A percentile compares a stretch with the other conserved stretches of the same genome.
Evolutionary conservation across 2,113 vertebrate genomes (phyloP).

Genomic region (Petrocephalus microphthalmus): DNA sequence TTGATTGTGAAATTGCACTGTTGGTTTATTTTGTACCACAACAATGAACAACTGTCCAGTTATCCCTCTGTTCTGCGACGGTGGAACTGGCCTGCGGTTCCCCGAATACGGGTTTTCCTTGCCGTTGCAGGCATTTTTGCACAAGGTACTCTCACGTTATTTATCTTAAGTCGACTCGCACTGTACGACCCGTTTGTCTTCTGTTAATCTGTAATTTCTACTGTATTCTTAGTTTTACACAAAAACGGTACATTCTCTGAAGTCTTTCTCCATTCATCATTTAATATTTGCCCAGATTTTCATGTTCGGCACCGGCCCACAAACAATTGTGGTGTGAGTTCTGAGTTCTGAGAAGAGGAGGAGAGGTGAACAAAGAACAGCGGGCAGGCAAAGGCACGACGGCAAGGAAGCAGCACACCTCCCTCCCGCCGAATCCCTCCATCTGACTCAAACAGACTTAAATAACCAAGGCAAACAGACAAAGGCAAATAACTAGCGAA

Average conservation of each 20-base stretch:
- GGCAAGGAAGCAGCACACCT: constrained; percentile 27
- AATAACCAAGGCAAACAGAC: constrained; percentile 72
- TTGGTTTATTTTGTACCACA: background rate
- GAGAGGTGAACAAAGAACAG: background rate
- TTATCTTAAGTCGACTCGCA: background rate
- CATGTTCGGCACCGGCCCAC: background rate
- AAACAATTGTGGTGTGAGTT: no score
- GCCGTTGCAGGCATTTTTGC: background rate
- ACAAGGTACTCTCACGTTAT: background rate
- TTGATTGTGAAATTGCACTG: background rate
- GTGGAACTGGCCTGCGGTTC: background rate
- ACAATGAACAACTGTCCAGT: background rate
- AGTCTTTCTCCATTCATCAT: background rate
- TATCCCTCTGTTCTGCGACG: background rate
- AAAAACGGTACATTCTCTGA: background rate
- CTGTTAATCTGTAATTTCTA: background rate
- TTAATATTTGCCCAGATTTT: background rate
- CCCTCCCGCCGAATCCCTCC: constrained; percentile 47
- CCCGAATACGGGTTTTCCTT: background rate
- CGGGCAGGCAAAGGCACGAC: background rate
- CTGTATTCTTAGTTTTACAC: background rate
- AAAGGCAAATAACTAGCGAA: constrained; percentile 76
- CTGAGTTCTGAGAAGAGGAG: background rate
- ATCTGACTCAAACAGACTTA: constrained; percentile 53
- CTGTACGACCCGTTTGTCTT: background rate